Conservation (phyloP, 2,113 vertebrate genomes). For the Chionomys nivalis region DNA sequence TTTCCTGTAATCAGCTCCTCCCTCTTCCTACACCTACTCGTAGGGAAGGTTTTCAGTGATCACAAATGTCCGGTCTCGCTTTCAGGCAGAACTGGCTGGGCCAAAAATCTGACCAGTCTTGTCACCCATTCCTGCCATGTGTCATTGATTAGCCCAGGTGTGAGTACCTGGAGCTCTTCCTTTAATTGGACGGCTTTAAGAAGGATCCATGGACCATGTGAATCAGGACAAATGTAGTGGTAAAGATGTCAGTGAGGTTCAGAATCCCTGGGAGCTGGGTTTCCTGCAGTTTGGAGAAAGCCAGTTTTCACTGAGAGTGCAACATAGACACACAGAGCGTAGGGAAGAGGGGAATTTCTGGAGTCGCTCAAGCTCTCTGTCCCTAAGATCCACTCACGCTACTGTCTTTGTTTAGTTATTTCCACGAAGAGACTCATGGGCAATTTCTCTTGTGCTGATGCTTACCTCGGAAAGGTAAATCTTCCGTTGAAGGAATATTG, state of each 20-base stretch:
- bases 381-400: neutral
- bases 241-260: neutral
- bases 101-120: neutral
- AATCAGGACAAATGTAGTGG: neutral
- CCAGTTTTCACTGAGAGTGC: neutral
- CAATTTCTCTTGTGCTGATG: neutral
- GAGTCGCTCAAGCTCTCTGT: neutral
- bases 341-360: neutral
- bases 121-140: neutral
- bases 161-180: neutral
- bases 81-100: neutral
- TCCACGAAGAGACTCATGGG: neutral
- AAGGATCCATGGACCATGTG: neutral
- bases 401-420: neutral
- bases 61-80: neutral
- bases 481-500: neutral
- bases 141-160: neutral
- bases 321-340: neutral
- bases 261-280: neutral
- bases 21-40: neutral
- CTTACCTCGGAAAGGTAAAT: neutral
- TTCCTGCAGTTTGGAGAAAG: conserved; percentile 1
- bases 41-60: neutral
- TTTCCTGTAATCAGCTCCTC: neutral
- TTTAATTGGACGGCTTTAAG: neutral